Base-by-base conservation (phyloP, 2,113 vertebrate genomes). In the Peromyscus leucopus region DNA sequence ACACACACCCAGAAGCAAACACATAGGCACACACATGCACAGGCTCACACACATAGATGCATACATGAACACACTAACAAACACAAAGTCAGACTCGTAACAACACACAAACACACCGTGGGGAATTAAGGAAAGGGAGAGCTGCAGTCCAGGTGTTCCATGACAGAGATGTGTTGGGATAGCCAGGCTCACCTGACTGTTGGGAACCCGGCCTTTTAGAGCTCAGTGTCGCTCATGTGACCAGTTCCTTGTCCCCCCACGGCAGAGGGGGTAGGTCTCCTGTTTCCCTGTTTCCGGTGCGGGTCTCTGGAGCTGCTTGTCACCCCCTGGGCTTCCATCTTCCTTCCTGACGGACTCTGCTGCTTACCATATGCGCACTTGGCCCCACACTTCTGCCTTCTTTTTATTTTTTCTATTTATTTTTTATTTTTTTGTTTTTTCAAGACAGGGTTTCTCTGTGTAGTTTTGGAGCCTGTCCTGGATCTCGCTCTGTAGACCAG, bases 271-370 rank as follows among this genome's bases (percentile, higher is more conserved):
- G 7, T 42, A 4, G 51, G 51, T 51, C 24, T 8, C 0, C 2
- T 17, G 69, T n/a, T 69, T 36, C 51, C 57, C 42, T 42, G 42
- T 42, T 42, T 42, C 42, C 36, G 12, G 8, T 7, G 28, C 13
- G 24, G 46, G 7, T 0, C n/a, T 9, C 84, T 59, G 46, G 24
- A 1, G 3, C 1, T 39, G 19, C 42, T 19, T 2, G 36, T 16
- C 5, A 0, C 28, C 31, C 46, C 17, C 31, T 57, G 28, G 22
- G 11, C 0, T 31, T 4, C 57, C 42, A 65, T 48, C 83, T 76
- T 78, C 36, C n/a, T 69, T 69, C 55, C 72, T 7, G 12, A 51
- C 21, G 28, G n/a, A 74, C 16, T 89, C 59, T 51, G 28, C 42
- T 51, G 9, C 8, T 15, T 26, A 9, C n/a, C 8, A 16, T 21